Conservation (phyloP, 2,888 invertebrate species). For the Oegoconia quadripuncta region DNA sequence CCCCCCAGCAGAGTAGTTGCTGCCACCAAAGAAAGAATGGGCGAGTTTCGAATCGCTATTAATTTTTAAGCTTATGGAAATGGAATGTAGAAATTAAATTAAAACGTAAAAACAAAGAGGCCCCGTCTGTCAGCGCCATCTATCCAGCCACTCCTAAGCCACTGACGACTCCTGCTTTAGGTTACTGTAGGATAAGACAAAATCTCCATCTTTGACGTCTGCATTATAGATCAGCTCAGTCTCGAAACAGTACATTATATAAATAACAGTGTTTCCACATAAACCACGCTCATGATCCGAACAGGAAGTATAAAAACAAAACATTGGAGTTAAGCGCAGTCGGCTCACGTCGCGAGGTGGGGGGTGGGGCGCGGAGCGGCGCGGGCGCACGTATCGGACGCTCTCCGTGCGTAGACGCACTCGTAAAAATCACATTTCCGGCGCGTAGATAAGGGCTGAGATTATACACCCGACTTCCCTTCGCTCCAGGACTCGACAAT, state of each 20-base stretch:
- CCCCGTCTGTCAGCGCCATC: too few relatives aligned
- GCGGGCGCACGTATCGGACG: constrained; percentile 15
- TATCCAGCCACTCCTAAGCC: too few relatives aligned
- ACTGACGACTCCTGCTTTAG: too few relatives aligned
- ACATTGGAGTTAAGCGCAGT: neutral
- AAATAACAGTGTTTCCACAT: neutral
- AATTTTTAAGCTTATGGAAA: too few relatives aligned
- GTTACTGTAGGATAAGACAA: too few relatives aligned
- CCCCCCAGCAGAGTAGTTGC: too few relatives aligned
- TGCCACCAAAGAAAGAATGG: too few relatives aligned
- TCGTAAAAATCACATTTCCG: constrained; percentile 34
- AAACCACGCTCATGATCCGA: neutral
- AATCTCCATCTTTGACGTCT: too few relatives aligned
- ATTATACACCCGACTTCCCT: neutral
- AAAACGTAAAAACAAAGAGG: too few relatives aligned
- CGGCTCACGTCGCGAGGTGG: constrained; percentile 5
- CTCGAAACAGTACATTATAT: neutral
- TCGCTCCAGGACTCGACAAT: neutral
- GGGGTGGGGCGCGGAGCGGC: constrained; percentile 1
- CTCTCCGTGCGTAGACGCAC: constrained; percentile 10
- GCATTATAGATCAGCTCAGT: too few relatives aligned
- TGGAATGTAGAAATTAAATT: too few relatives aligned
- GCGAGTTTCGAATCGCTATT: too few relatives aligned
- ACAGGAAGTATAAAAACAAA: constrained; percentile 1
- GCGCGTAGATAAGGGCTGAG: constrained; percentile 25